Percentiles rank a stretch among this genome's conserved stretches.
Evolutionary conservation across 2,888 invertebrate species (phyloP).

Genomic region (Mamestra brassicae): DNA sequence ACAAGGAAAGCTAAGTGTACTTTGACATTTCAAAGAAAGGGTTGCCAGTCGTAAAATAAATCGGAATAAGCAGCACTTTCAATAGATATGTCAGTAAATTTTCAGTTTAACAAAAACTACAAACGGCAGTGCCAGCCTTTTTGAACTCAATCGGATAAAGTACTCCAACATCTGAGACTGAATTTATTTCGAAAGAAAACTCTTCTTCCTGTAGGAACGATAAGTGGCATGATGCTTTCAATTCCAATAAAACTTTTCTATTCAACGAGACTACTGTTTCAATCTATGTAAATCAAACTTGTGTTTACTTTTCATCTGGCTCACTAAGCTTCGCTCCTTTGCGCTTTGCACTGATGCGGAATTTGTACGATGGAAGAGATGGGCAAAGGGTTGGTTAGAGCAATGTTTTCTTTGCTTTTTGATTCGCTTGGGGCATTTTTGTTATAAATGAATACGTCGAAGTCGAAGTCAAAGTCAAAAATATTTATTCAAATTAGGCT

Average conservation of each 20-base stretch:
- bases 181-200: constrained; percentile 59
- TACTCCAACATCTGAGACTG: constrained; percentile 50
- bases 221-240: constrained; percentile 75
- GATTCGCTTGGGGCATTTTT: not conserved
- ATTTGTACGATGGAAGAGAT: constrained; percentile 22
- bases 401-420: constrained; percentile 15
- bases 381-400: constrained; percentile 21
- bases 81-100: not conserved
- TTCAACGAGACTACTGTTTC: constrained; percentile 73
- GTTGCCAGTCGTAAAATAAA: not conserved
- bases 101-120: constrained; percentile 20
- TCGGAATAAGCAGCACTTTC: too few relatives aligned
- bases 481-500: too few relatives aligned
- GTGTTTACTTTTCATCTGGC: constrained; percentile 77
- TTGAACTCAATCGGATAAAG: constrained; percentile 60
- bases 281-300: constrained; percentile 78
- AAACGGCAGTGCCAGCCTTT: constrained; percentile 11
- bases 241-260: constrained; percentile 79
- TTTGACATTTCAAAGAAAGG: not conserved
- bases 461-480: too few relatives aligned
- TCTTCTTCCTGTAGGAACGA: constrained; percentile 65
- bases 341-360: constrained; percentile 47
- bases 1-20: not conserved
- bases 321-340: constrained; percentile 64
- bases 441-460: not conserved